A percentile compares a stretch with the other conserved stretches of the same genome.
Conservation (phyloP, 2,113 vertebrate genomes). For the Megaleporinus macrocephalus region DNA sequence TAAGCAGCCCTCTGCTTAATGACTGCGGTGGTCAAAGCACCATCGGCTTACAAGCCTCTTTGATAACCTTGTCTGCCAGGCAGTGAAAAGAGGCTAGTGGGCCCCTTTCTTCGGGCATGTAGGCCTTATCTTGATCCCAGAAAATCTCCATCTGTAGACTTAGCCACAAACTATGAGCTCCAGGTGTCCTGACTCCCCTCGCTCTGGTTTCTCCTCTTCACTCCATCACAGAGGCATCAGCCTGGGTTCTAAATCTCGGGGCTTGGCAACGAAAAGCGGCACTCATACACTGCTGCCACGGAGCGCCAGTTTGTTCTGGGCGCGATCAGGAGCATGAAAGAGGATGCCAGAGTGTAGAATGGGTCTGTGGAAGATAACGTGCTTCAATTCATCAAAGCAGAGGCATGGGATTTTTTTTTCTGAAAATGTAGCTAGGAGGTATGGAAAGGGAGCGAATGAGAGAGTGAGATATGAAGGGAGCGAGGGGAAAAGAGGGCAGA, state of each 20-base stretch:
- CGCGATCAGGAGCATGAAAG: constrained; percentile 23
- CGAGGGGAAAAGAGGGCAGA: neutral
- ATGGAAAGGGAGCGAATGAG: neutral
- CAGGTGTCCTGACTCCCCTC: neutral
- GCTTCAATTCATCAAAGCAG: constrained; percentile 28
- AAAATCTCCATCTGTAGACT: neutral
- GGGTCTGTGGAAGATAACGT: constrained; percentile 12
- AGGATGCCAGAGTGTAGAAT: constrained; percentile 3
- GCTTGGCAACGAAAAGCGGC: constrained; percentile 2
- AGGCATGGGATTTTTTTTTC: constrained; percentile 26
- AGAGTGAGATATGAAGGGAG: neutral
- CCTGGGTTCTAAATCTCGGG: neutral
- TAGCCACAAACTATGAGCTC: neutral
- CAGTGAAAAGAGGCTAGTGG: neutral
- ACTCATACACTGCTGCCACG: neutral
- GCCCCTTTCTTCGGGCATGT: constrained; percentile 12
- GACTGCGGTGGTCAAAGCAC: constrained; percentile 18
- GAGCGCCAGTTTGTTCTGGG: constrained; percentile 8
- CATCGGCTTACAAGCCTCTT: constrained; percentile 21
- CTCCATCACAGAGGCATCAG: neutral
- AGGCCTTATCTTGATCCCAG: constrained; percentile 2
- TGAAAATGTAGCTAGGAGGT: constrained; percentile 5
- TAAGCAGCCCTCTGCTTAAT: constrained; percentile 7
- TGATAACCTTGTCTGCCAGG: neutral
- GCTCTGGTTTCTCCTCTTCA: neutral